phyloP scores from a whole-genome alignment of 2,113 vertebrate species.

The Theristicus caerulescens region DNA sequence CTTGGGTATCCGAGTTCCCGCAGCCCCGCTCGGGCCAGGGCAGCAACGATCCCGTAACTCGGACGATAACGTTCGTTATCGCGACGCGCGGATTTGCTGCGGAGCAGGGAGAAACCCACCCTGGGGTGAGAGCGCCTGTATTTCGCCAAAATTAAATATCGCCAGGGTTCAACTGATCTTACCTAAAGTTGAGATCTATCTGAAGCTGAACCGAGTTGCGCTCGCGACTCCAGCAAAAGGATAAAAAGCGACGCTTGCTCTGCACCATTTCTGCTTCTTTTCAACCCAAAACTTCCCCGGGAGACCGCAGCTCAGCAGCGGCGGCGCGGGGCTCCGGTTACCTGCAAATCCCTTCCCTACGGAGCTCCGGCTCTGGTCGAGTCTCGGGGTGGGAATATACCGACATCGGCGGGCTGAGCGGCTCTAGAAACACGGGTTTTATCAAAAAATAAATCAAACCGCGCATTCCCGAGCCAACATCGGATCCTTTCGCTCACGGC shows the following conservation, averaged over 20 bases:
- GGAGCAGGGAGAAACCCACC: background rate
- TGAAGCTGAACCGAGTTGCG: accelerated
- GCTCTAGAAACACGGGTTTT: background rate
- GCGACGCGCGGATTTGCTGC: accelerated
- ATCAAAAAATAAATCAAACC: background rate
- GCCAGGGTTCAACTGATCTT: background rate
- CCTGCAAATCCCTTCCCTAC: background rate
- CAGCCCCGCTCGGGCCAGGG: background rate
- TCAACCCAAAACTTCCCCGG: background rate
- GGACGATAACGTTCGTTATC: accelerated
- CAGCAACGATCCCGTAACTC: too few species aligned
- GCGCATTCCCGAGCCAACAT: background rate
- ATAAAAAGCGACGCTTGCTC: accelerated
- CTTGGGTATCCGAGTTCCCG: too few species aligned
- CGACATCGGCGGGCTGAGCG: accelerated
- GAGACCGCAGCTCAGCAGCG: background rate
- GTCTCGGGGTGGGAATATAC: background rate
- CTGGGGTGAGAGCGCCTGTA: accelerated
- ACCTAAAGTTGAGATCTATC: background rate
- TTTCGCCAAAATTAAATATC: background rate
- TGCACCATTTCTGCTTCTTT: background rate
- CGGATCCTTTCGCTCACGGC: accelerated
- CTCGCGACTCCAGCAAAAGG: background rate
- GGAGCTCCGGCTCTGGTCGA: background rate
- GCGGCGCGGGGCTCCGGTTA: background rate